phyloP scores from a whole-genome alignment of 2,888 invertebrate genomes.

The Slavum lentiscoides region DNA sequence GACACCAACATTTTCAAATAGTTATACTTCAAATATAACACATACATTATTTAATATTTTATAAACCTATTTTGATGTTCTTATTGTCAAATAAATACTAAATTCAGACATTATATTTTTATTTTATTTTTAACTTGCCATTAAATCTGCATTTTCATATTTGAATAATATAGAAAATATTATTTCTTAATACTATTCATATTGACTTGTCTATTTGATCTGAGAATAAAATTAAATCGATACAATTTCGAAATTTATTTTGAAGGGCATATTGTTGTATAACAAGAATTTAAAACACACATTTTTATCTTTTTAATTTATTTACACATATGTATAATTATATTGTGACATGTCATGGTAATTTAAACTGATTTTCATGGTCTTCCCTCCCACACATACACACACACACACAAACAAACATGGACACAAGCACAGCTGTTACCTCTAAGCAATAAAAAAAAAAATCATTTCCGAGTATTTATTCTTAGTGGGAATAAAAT shows the following conservation, averaged over 20 bases:
- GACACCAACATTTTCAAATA: background rate
- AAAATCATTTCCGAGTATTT: background rate
- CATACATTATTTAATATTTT: background rate
- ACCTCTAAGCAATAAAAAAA: background rate
- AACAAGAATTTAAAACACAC: background rate
- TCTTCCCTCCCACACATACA: conserved; percentile 7
- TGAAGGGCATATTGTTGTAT: too few species aligned
- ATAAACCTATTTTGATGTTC: too few species aligned
- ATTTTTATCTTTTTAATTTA: conserved; percentile 7
- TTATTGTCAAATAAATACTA: too few species aligned
- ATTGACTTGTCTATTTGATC: too few species aligned
- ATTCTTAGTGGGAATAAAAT: background rate
- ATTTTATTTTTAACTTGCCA: background rate
- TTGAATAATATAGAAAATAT: background rate
- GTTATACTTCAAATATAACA: background rate
- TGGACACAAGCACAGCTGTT: background rate
- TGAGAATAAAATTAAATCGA: too few species aligned
- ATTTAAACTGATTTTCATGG: conserved; percentile 30
- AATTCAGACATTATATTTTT: background rate
- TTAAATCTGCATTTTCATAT: background rate
- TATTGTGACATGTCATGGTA: conserved; percentile 1
- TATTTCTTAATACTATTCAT: background rate
- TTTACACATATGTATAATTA: background rate
- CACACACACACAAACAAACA: background rate
- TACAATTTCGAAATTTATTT: too few species aligned